Percentiles rank a stretch among this genome's conserved stretches.
Evolutionary conservation across 53 echinoderm and acorn worm species (phyloP).

Genomic region (Hippasteria phrygiana): DNA sequence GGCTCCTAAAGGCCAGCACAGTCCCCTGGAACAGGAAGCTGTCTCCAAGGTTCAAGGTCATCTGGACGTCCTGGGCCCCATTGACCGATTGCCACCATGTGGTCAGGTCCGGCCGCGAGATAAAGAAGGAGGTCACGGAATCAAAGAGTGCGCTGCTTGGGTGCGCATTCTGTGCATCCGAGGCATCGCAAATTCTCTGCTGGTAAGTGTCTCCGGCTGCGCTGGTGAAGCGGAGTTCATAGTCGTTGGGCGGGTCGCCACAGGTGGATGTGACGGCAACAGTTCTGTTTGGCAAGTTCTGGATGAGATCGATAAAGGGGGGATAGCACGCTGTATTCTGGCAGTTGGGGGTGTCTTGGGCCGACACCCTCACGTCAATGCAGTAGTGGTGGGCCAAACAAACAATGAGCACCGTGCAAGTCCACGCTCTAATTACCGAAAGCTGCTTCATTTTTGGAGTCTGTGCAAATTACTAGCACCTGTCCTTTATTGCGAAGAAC

Average conservation of each 20-base stretch:
- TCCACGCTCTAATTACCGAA: neutral
- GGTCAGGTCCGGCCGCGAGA: slow-evolving; percentile 54
- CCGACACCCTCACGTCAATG: neutral
- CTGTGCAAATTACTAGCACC: neutral
- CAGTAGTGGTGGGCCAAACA: slow-evolving; percentile 8
- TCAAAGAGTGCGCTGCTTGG: slow-evolving; percentile 68
- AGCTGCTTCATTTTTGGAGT: neutral
- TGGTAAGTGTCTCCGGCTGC: slow-evolving; percentile 33
- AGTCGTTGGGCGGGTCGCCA: slow-evolving; percentile 68
- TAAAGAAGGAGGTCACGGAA: slow-evolving; percentile 5
- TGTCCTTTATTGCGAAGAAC: neutral
- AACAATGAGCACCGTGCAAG: slow-evolving; percentile 36
- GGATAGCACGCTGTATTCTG: slow-evolving; percentile 83
- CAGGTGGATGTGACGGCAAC: slow-evolving; percentile 77
- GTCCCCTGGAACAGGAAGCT: slow-evolving; percentile 83
- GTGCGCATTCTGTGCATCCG: slow-evolving; percentile 68
- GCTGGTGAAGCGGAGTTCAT: slow-evolving; percentile 25
- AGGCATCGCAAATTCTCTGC: slow-evolving; percentile 67
- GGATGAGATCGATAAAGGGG: slow-evolving; percentile 72
- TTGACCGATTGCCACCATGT: slow-evolving; percentile 97
- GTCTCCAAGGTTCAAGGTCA: slow-evolving; percentile 70
- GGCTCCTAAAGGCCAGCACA: slow-evolving; percentile 74
- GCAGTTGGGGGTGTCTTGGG: slow-evolving; percentile 56
- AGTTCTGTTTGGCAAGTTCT: slow-evolving; percentile 59
- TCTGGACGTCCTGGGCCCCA: slow-evolving; percentile 52